These are phyloP conservation scores for Aporrectodea caliginosa DNA, from an alignment of 1,140 invertebrate species.

Conservation along the genomic window DNA sequence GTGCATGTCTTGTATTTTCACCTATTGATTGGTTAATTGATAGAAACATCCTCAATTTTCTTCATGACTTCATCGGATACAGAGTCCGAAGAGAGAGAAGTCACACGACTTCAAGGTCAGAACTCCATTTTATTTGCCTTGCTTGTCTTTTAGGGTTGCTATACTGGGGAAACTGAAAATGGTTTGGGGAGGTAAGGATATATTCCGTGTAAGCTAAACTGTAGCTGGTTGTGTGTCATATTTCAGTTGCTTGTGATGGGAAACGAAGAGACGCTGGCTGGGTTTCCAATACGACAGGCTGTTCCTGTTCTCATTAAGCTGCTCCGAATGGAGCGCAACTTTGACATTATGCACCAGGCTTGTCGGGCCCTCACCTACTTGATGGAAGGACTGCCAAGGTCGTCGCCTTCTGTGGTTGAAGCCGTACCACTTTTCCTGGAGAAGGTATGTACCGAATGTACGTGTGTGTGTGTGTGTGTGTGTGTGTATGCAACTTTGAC, in stretches of 20 bases:
- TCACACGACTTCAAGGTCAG: neutral
- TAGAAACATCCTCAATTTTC: neutral
- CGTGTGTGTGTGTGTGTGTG: too few species aligned
- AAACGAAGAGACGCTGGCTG: conserved; percentile 96
- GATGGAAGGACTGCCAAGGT: conserved; percentile 96
- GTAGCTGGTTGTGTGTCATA: too few species aligned
- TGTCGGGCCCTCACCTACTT: conserved; percentile 97
- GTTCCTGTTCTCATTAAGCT: conserved; percentile 75
- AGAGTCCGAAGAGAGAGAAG: neutral
- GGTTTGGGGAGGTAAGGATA: too few species aligned
- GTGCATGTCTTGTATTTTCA: too few species aligned
- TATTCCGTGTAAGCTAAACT: too few species aligned
- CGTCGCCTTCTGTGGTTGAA: conserved; percentile 93
- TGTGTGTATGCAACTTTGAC: conserved; percentile 99
- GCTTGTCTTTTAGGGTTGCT: too few species aligned
- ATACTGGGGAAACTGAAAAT: too few species aligned
- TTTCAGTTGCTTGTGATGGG: conserved; percentile 94
- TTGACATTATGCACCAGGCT: conserved; percentile 99
- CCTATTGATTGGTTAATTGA: too few species aligned
- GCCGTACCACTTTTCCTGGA: conserved; percentile 79
- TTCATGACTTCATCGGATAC: neutral
- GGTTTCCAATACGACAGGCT: conserved; percentile 95
- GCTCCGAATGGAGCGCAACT: conserved; percentile 74
- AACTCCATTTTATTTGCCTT: neutral
- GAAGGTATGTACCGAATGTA: conserved; percentile 51